These are phyloP conservation scores for Dusona sp. DNA, from an alignment of 2,888 invertebrate genomes.

Conservation along the genomic window DNA sequence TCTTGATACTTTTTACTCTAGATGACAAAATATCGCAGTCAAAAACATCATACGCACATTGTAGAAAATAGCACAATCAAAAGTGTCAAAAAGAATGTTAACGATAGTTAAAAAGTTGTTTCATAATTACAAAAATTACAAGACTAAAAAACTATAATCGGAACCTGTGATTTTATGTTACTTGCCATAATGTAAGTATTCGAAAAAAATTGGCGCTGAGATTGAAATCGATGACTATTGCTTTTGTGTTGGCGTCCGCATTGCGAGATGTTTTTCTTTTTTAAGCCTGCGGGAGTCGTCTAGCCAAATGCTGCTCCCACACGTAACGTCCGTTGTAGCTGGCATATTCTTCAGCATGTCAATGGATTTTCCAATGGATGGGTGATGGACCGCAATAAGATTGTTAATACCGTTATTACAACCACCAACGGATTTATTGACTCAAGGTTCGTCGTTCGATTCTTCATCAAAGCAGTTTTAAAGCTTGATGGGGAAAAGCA, in stretches of 20 bases:
- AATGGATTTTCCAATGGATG: conserved; percentile 4
- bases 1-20: too few species aligned
- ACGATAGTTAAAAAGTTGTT: too few species aligned
- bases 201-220: background rate
- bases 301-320: conserved; percentile 18
- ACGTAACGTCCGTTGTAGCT: background rate
- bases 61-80: too few species aligned
- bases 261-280: background rate
- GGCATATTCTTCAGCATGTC: background rate
- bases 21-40: too few species aligned
- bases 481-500: background rate
- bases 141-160: background rate
- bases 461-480: background rate
- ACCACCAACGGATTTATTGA: conserved; percentile 6
- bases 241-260: conserved; percentile 3
- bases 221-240: conserved; percentile 6
- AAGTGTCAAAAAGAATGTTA: too few species aligned
- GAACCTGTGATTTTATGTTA: background rate
- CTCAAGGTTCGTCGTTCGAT: conserved; percentile 8
- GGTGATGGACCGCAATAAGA: conserved; percentile 19
- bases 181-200: background rate
- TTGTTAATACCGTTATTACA: conserved; percentile 18
- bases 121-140: background rate
- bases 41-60: too few species aligned
- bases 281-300: background rate